Base-by-base conservation (phyloP, 2,113 vertebrate genomes). In the Uria aalge region DNA sequence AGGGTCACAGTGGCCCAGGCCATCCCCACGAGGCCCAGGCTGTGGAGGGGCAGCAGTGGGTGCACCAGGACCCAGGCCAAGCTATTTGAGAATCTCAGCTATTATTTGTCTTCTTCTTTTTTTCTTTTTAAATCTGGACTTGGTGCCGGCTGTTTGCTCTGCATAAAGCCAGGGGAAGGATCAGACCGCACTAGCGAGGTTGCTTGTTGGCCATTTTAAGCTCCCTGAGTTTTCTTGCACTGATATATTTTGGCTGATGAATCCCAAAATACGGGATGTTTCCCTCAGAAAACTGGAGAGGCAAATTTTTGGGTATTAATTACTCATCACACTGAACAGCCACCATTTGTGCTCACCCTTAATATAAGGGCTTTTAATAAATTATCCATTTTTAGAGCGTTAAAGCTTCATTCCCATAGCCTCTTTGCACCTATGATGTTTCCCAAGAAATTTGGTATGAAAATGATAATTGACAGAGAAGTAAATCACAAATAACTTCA, bases 11-110 rank as follows among this genome's bases (percentile, higher is more conserved):
- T n/a, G 26, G 1, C 41, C 40, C 15, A 38, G 36, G 38, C 11
- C 60, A 10, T 8, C 5, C 30, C 24, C 24, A 16, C 0, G 1
- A 19, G 22, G 26, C 57, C 53, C 1, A 1, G 36, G 29, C 34
- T 81, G 59, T 52, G 24, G 27, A 78, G 21, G 36, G 36, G 24
- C 4, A 3, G 4, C 34, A 57, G 4, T n/a, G 63, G 45, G 34
- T 69, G 59, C 26, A 27, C 32, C 9, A 3, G 1, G 12, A 17
- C 11, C 14, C 34, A 43, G 36, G 36, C 9, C 64, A 52, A 67
- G 17, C 8, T 43, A 4, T 48, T 68, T 13, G 63, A 78, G 64
- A 22, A 82, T 24, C 56, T 32, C 59, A n/a, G 6, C 57, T 88
- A 20, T 45, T 80, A 53, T 73, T 78, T 29, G 20, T 40, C 11